Base-by-base conservation (phyloP, 2,113 vertebrate genomes). In the Hymenochirus boettgeri region DNA sequence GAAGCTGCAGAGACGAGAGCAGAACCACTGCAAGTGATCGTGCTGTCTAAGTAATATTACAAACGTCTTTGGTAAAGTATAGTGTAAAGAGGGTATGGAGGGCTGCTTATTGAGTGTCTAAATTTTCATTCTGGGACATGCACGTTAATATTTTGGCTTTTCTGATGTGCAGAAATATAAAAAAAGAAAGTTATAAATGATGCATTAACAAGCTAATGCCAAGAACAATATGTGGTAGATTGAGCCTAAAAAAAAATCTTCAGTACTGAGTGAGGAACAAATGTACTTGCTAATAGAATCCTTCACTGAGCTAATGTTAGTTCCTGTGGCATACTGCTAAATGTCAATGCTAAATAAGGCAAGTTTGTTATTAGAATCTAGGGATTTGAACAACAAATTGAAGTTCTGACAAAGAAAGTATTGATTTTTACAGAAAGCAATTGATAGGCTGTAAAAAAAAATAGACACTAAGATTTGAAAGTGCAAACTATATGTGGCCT, bases 331-430 rank as follows among this genome's bases (percentile, higher is more conserved):
- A 58, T 13, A 51, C 63, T 51, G 63, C 27, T 66, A 66, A 66
- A 66, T 66, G 63, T 66, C 63, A 66, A 12, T 51, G 54, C 63
- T 66, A 66, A 66, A 66, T 66, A 66, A 51, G 46, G 55, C 54
- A 51, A 51, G 63, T 66, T 39, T 66, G 42, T 65, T 65, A 58
- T 66, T 58, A 58, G 45, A 37, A 66, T 50, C 63, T 26, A 35
- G 55, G 46, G 54, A 58, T 39, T 51, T 66, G 54, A 66, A 39
- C 63, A 66, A 51, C 63, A 66, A 58, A 66, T 58, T 37, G 48
- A 66, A 57, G 62, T 65, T 57, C 62, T 57, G 62, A 65, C 42
- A 65, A 65, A 57, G 52, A 57, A 65, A 46, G 54, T 58, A 66
- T 66, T 66, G 55, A 66, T 58, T 66, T 39, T 19, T 37, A 23